Conservation (phyloP, 2,113 vertebrate species). For the Peromyscus californicus region DNA sequence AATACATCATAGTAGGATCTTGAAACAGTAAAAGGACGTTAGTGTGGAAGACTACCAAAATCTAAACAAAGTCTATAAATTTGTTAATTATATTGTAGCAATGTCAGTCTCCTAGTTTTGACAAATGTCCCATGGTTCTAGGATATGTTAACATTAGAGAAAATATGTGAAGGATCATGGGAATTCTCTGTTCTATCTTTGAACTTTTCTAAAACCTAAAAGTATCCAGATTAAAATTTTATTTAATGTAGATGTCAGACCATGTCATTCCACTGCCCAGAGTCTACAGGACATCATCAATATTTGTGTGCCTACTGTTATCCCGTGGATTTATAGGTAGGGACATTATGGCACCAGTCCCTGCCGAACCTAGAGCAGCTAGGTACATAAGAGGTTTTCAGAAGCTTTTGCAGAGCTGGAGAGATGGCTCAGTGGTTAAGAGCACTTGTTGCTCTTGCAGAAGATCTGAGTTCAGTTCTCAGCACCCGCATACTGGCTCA, state of each 20-base stretch:
- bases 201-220: slow-evolving; percentile 54
- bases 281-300: too few species aligned
- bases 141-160: slow-evolving; percentile 45
- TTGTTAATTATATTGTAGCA: slow-evolving; percentile 50
- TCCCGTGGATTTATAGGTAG: too few species aligned
- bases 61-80: not conserved
- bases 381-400: not conserved
- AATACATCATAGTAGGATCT: not conserved
- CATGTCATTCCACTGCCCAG: too few species aligned
- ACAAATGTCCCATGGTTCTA: not conserved
- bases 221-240: not conserved
- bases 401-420: not conserved
- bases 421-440: not conserved
- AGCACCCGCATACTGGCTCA: not conserved
- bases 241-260: not conserved
- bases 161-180: not conserved
- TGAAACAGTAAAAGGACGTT: slow-evolving; percentile 33
- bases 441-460: not conserved
- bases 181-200: slow-evolving; percentile 13
- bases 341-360: too few species aligned
- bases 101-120: slow-evolving; percentile 57
- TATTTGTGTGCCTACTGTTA: too few species aligned
- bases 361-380: not conserved
- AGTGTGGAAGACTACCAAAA: slow-evolving; percentile 1
- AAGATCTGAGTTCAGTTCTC: not conserved